Evolutionary conservation across 92 coral and sea anemone species (phyloP).

Genomic region (Chrysogorgia sp.): DNA sequence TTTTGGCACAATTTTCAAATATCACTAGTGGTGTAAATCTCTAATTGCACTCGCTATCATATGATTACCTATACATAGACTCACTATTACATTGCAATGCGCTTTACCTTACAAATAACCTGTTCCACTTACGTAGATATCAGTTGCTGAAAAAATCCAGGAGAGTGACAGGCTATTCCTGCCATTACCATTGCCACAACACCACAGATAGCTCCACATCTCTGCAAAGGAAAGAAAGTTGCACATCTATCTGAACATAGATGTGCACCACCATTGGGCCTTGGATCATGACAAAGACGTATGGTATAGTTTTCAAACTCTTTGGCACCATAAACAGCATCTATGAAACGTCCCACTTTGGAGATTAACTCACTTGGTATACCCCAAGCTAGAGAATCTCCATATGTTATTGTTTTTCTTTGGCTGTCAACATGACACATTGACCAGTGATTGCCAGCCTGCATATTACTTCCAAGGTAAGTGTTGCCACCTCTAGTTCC

Average conservation of each 20-base stretch:
- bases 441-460: conserved; percentile 49
- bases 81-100: too few species aligned
- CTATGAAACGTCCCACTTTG: conserved; percentile 31
- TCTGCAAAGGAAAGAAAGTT: conserved; percentile 40
- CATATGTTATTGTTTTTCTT: conserved; percentile 35
- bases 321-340: conserved; percentile 9
- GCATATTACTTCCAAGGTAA: conserved; percentile 37
- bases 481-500: conserved; percentile 31
- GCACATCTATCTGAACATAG: conserved; percentile 31
- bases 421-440: conserved; percentile 46
- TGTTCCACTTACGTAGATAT: conserved; percentile 5
- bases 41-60: too few species aligned
- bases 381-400: conserved; percentile 52
- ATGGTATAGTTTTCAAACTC: background rate
- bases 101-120: background rate
- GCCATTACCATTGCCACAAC: conserved; percentile 51
- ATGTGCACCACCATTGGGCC: conserved; percentile 19
- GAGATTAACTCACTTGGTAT: conserved; percentile 37
- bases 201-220: conserved; percentile 42
- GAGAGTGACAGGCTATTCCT: conserved; percentile 49
- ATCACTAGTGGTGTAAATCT: too few species aligned
- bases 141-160: conserved; percentile 23
- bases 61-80: too few species aligned
- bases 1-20: too few species aligned
- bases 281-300: conserved; percentile 20